phyloP scores from a whole-genome alignment of 2,797 vertebrate genomes.

The Danio tinwini region DNA sequence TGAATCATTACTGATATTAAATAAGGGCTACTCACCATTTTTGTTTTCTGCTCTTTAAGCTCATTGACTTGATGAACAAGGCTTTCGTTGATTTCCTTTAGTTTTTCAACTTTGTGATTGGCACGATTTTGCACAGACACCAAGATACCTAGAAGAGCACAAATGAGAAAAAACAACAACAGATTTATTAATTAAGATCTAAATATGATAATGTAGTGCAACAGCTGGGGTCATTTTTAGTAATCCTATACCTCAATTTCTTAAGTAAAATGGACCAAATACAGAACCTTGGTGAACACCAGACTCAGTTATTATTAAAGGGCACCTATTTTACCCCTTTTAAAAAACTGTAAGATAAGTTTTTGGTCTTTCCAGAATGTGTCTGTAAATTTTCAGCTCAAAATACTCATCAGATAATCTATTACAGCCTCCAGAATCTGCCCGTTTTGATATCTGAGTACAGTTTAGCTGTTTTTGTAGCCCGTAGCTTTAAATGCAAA shows the following conservation, averaged over 20 bases:
- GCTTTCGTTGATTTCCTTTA: conserved; percentile 86
- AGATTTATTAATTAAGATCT: no score
- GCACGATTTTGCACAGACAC: conserved; percentile 90
- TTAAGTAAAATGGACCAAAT: conserved; percentile 89
- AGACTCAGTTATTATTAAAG: no score
- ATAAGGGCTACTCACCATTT: conserved; percentile 65
- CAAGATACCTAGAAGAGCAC: conserved; percentile 84
- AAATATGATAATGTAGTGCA: background rate
- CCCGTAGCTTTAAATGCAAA: no score
- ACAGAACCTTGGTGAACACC: conserved; percentile 88
- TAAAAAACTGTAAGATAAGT: no score
- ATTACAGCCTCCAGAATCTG: no score
- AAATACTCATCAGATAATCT: no score
- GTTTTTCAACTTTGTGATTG: conserved; percentile 82
- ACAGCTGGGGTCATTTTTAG: background rate
- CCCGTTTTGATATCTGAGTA: no score
- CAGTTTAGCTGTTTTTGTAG: no score
- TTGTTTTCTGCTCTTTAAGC: conserved; percentile 80
- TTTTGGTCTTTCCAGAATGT: no score
- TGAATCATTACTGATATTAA: background rate
- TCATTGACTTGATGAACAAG: conserved; percentile 83
- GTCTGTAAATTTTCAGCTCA: no score
- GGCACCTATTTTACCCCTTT: no score
- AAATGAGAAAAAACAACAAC: conserved; percentile 19
- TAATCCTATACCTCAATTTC: background rate